These are phyloP conservation scores for Geopemphigus sp. DNA, from an alignment of 1,140 invertebrate species.

Conservation along the genomic window DNA sequence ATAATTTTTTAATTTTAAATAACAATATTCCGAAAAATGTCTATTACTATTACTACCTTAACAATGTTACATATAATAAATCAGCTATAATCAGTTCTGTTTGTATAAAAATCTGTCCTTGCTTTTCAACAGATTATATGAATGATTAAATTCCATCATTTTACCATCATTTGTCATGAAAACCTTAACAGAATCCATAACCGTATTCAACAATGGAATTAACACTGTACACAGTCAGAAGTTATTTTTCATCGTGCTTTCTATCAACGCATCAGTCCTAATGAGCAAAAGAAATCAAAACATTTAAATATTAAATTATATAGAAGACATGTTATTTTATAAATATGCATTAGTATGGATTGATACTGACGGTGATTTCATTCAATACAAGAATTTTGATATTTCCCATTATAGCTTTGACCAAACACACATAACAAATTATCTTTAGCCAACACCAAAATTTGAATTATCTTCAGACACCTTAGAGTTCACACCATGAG, in stretches of 20 bases:
- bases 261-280: conserved; percentile 69
- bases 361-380: conserved; percentile 77
- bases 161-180: conserved; percentile 68
- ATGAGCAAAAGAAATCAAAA: too few species aligned
- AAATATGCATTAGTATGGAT: conserved; percentile 58
- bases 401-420: conserved; percentile 70
- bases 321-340: not conserved
- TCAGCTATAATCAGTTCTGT: conserved; percentile 56
- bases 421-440: conserved; percentile 77
- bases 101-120: conserved; percentile 56
- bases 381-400: conserved; percentile 77
- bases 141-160: conserved; percentile 63
- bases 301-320: not conserved
- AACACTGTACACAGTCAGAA: conserved; percentile 74
- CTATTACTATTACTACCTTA: conserved; percentile 18
- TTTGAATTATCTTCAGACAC: conserved; percentile 56
- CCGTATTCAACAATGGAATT: conserved; percentile 74
- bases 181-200: conserved; percentile 75
- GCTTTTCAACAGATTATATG: conserved; percentile 60
- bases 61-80: conserved; percentile 51
- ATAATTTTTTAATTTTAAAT: too few species aligned
- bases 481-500: conserved; percentile 52
- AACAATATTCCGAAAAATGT: too few species aligned
- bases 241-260: conserved; percentile 66
- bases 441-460: conserved; percentile 76